Evolutionary conservation across 2,113 vertebrate species (phyloP), one percentile per base, ranked within the genome.

Genomic region (Dipodomys stephensi): DNA sequence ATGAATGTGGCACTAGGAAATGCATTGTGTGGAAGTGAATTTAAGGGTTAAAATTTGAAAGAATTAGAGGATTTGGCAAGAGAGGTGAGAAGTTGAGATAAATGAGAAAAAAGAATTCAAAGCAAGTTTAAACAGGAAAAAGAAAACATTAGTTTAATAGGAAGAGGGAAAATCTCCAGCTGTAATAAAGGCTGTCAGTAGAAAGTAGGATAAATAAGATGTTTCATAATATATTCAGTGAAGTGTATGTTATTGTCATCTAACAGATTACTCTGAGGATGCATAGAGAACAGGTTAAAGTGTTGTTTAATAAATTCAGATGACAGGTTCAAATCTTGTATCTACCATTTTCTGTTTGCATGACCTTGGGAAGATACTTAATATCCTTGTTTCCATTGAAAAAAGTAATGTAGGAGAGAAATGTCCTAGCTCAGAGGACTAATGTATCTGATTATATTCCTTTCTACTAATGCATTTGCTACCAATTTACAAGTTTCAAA

Each of bases 31-130:
- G 49, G n/a, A 13, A 91, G 20, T 83, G 71, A 85, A 62, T 80
- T 86, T 8, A 35, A 87, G 83, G 28, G 11, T 27, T 89, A 46
- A 44, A 74, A 39, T 22, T 83, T 78, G 60, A 83, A 72, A 81
- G n/a, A 32, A 53, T 7, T 1, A 53, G 20, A 62, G 28, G 62
- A 79, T 76, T 87, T 44, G 35, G 30, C 69, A 7, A 62, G 18
- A 39, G 25, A 65, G 22, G 4, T 4, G 13, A 79, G 84, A 77
- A 83, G 60, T 20, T 49, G 18, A 81, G 18, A 81, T 28, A 88
- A 83, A 44, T 49, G 30, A 13, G 1, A 73, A 84, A 73, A 60
- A 77, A 83, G 4, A 84, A 15, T 22, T 44, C 69, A 93, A 89
- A 9, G 20, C 28, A 74, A 32, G 22, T 27, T 25, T 28, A 35